Evolutionary conservation across 2,888 invertebrate species (phyloP).

Genomic region (Catocala sponsa): DNA sequence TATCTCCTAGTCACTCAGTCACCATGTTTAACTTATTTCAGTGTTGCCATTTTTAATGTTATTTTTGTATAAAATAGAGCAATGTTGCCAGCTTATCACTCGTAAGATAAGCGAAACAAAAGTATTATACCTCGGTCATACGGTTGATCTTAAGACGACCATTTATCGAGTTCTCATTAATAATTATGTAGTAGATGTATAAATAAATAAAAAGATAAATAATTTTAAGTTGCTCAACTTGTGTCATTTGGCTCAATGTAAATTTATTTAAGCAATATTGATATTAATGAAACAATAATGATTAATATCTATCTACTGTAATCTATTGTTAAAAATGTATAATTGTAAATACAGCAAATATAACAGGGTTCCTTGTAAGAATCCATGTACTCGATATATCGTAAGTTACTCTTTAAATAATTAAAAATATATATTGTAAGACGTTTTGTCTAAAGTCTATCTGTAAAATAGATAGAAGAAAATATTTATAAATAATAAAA

Average conservation of each 20-base stretch:
- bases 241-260: slow-evolving; percentile 52
- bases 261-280: slow-evolving; percentile 51
- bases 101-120: background rate
- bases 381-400: slow-evolving; percentile 53
- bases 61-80: too few relatives aligned
- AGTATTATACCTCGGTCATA: background rate
- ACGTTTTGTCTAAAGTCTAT: slow-evolving; percentile 47
- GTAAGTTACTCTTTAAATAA: slow-evolving; percentile 38
- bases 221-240: slow-evolving; percentile 48
- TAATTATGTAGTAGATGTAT: background rate
- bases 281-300: slow-evolving; percentile 62
- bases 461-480: slow-evolving; percentile 45
- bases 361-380: slow-evolving; percentile 67
- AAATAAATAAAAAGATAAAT: slow-evolving; percentile 16
- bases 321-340: slow-evolving; percentile 36
- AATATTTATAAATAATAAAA: slow-evolving; percentile 47
- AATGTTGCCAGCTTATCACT: background rate
- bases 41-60: too few relatives aligned
- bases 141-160: background rate
- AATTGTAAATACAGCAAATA: slow-evolving; percentile 50
- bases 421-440: slow-evolving; percentile 33
- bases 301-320: slow-evolving; percentile 45
- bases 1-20: too few relatives aligned
- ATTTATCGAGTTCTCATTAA: background rate
- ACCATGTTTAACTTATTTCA: too few relatives aligned